Percentiles rank a stretch among this genome's conserved stretches.
phyloP scores from a whole-genome alignment of 2,797 vertebrate species.

The Sebastiscus albofasciatus region DNA sequence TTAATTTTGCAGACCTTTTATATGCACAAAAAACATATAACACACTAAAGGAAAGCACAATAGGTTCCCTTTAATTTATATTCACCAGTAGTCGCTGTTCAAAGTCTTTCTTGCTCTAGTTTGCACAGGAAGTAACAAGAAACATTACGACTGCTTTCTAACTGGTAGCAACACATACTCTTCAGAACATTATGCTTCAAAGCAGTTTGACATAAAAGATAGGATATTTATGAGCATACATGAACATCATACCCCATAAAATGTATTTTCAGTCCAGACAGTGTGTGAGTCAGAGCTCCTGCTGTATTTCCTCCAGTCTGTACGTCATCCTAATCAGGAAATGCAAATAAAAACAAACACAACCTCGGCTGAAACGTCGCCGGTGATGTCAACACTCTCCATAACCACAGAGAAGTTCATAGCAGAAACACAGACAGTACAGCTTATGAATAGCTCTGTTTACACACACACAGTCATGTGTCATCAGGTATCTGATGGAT shows the following conservation, averaged over 20 bases:
- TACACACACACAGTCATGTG: too few species aligned
- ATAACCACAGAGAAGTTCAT: neutral
- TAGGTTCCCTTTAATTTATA: neutral
- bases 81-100: neutral
- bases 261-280: neutral
- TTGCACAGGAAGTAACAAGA: neutral
- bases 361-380: neutral
- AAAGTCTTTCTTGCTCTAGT: neutral
- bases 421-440: neutral
- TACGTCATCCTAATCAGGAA: slow-evolving; percentile 7
- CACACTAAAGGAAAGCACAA: too few species aligned
- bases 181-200: neutral
- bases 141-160: neutral
- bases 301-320: neutral
- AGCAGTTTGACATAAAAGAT: neutral
- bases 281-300: slow-evolving; percentile 3
- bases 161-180: neutral
- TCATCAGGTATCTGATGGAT: neutral
- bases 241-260: neutral
- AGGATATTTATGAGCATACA: neutral
- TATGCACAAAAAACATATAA: too few species aligned
- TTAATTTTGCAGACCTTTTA: too few species aligned
- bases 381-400: slow-evolving; percentile 22
- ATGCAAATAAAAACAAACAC: slow-evolving; percentile 26
- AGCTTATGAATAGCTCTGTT: neutral